Base-by-base conservation (phyloP, 2,888 invertebrate species). In the Ephialtes manifestator region DNA sequence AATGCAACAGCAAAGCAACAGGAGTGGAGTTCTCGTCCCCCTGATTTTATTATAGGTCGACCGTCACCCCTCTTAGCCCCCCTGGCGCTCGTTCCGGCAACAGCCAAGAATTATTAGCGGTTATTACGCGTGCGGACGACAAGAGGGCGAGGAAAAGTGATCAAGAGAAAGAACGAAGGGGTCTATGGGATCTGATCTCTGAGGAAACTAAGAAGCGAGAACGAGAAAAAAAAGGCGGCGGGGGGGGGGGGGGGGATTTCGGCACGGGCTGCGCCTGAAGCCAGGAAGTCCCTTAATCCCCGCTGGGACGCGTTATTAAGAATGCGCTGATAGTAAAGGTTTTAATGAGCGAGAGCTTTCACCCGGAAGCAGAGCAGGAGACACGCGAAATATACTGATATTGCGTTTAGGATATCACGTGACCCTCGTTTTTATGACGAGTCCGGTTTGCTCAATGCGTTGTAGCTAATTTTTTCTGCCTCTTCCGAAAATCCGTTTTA, bases 81-180 rank as follows among this genome's bases (percentile, higher is more conserved):
- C 80, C 51, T 58, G 75, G 83, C 51, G 86, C 65, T 78, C 78
- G 65, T 75, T 71, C 81, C 76, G 81, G 63, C 80, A 65, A 65
- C 84, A 84, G 70, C 72, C 68, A 78, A 86, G 83, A 84, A 86
- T 84, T 86, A 86, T 86, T 84, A 86, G 84, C 84, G 84, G 86
- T 86, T 86, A 86, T 86, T 86, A 84, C 86, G 84, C 81, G 86
- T 84, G 75, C 48, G 70, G 46, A 70, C 70, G 68, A 46, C 68
- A 20, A 58, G 68, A 68, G 55, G 58, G 43, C 20, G 65, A 68
- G 53, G 24, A 46, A 77, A 68, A 55, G 58, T 65, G 39, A 65
- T 65, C 65, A 65, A 65, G 65, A 43, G 65, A 43, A 65, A 65
- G 39, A 65, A 58, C 11, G 68, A 68, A 67, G n/a, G 43, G 28